These are phyloP conservation scores for Notospermus geniculatus DNA, from an alignment of 1,140 invertebrate species.

Conservation along the genomic window DNA sequence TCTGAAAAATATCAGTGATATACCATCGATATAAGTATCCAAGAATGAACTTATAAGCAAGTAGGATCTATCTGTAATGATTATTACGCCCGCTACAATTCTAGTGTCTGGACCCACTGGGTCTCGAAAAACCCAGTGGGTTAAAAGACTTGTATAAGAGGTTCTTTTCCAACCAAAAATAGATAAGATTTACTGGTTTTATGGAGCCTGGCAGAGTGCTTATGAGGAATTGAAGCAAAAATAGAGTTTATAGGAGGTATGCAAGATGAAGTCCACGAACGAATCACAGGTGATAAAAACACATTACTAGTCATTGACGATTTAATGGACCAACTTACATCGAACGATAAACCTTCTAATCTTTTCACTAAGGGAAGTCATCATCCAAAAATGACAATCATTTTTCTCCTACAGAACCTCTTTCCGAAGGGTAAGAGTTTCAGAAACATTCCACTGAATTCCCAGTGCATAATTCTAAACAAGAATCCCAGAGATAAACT, in stretches of 20 bases:
- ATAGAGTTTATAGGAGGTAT: neutral
- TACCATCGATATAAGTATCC: too few relatives aligned
- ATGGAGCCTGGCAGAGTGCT: neutral
- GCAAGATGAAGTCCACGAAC: neutral
- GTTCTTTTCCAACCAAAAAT: neutral
- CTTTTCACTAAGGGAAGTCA: constrained; percentile 18
- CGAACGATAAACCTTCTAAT: constrained; percentile 12
- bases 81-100: neutral
- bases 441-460: constrained; percentile 24
- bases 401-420: constrained; percentile 21
- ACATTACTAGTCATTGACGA: constrained; percentile 16
- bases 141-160: constrained; percentile 1
- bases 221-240: neutral
- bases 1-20: too few relatives aligned
- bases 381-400: constrained; percentile 12
- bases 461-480: constrained; percentile 22
- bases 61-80: too few relatives aligned
- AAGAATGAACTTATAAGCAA: too few relatives aligned
- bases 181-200: constrained; percentile 5
- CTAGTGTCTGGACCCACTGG: constrained; percentile 3
- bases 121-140: neutral
- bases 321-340: constrained; percentile 15
- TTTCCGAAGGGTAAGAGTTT: constrained; percentile 24
- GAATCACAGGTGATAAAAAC: neutral
- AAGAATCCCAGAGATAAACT: constrained; percentile 21